Evolutionary conservation across 2,888 invertebrate genomes (phyloP).

Genomic region (Melanostoma mellinum): DNA sequence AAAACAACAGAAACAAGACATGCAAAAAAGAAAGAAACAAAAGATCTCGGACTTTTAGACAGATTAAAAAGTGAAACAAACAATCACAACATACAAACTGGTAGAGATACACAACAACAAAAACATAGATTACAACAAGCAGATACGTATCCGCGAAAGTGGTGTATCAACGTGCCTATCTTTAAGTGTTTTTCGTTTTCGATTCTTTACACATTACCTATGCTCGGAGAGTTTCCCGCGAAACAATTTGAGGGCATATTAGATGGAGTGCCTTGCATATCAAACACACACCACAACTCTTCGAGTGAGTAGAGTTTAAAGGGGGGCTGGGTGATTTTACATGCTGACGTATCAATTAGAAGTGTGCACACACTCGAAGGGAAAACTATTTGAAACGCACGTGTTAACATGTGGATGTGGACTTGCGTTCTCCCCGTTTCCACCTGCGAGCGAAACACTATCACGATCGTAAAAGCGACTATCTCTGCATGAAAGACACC

Average conservation of each 20-base stretch:
- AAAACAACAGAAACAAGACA: conserved; percentile 10
- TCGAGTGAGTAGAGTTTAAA: conserved; percentile 4
- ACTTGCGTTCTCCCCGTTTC: conserved; percentile 4
- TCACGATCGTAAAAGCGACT: conserved; percentile 43
- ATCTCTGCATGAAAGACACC: conserved; percentile 15
- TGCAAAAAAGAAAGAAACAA: conserved; percentile 8
- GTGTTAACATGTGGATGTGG: conserved; percentile 59
- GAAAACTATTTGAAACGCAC: conserved; percentile 67
- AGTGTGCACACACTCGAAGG: conserved; percentile 66
- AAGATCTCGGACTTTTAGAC: conserved; percentile 30
- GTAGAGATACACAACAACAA: conserved; percentile 52
- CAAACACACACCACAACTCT: conserved; percentile 40
- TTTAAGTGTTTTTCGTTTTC: conserved; percentile 30
- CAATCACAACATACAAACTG: conserved; percentile 48
- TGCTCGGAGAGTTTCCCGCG: conserved; percentile 33
- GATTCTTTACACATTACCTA: conserved; percentile 1
- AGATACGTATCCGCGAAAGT: conserved; percentile 71
- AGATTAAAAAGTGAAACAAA: conserved; percentile 67
- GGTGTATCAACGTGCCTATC: conserved; percentile 49
- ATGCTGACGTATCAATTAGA: conserved; percentile 72
- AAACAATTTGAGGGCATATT: conserved; percentile 59
- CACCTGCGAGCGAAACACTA: conserved; percentile 50
- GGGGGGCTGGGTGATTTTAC: conserved; percentile 55
- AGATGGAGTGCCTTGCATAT: conserved; percentile 65
- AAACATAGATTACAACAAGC: conserved; percentile 65